phyloP scores from a whole-genome alignment of 2,797 vertebrate species.

The Sebastes jordani region DNA sequence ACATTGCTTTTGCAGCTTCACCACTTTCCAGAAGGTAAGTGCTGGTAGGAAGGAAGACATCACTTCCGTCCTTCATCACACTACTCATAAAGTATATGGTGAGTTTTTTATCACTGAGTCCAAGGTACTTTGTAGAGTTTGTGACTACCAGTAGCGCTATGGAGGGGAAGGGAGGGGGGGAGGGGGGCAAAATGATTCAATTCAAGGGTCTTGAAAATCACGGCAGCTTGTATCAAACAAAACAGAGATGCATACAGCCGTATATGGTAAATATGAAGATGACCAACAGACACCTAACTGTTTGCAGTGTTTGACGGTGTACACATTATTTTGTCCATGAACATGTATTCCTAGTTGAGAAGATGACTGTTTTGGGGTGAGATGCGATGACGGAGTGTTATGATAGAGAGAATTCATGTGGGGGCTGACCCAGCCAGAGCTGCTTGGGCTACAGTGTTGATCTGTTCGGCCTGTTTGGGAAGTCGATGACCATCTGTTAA shows the following conservation, averaged over 20 bases:
- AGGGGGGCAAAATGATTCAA: background rate
- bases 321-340: background rate
- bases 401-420: conserved; percentile 26
- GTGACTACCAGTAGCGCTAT: too few relatives aligned
- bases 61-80: background rate
- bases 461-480: conserved; percentile 33
- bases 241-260: background rate
- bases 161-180: background rate
- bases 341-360: background rate
- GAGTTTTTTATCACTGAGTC: too few relatives aligned
- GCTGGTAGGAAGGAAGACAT: background rate
- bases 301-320: background rate
- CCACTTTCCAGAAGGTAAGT: background rate
- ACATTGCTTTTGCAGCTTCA: background rate
- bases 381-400: conserved; percentile 26
- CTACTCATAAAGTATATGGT: too few relatives aligned
- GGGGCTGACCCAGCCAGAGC: conserved; percentile 57
- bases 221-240: background rate
- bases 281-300: background rate
- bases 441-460: conserved; percentile 22
- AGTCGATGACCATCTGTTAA: conserved; percentile 58
- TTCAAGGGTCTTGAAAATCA: background rate
- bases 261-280: background rate
- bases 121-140: too few relatives aligned
- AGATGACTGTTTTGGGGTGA: conserved; percentile 28